phyloP scores from a whole-genome alignment of 1,140 invertebrate genomes.

The Elysia chlorotica region DNA sequence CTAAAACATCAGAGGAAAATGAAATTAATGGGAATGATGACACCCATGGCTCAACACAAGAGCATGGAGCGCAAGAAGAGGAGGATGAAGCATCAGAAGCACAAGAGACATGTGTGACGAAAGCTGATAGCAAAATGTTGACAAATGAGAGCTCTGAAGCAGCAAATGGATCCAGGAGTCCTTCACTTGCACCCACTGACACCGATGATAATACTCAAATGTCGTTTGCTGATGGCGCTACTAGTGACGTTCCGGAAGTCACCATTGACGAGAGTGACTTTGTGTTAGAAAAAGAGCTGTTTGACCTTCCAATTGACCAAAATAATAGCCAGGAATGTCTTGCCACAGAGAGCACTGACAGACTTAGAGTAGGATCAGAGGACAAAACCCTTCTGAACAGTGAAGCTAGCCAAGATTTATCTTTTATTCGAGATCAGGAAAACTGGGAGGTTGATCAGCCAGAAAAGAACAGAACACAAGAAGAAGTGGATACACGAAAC shows the following conservation, averaged over 20 bases:
- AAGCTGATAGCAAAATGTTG: no score
- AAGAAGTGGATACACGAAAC: slow-evolving; percentile 18
- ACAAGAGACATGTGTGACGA: no score
- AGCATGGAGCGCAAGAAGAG: no score
- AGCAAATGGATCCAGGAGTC: no score
- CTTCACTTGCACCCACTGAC: no score
- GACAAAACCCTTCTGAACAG: background rate
- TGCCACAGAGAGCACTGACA: background rate
- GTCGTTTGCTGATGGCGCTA: slow-evolving; percentile 8
- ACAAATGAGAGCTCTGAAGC: no score
- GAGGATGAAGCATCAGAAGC: no score
- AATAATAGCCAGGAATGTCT: background rate
- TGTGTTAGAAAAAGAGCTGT: slow-evolving; percentile 21
- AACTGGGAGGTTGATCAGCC: background rate
- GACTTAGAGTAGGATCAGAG: background rate
- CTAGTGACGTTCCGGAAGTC: slow-evolving; percentile 13
- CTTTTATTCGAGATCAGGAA: background rate
- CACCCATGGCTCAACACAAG: no score
- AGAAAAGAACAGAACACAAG: slow-evolving; percentile 8
- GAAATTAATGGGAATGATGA: no score
- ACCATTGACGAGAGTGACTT: slow-evolving; percentile 25
- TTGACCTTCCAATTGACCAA: no score
- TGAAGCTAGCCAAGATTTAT: background rate
- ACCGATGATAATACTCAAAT: slow-evolving; percentile 15
- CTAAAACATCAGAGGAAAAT: no score